Conservation (phyloP, 2,888 invertebrate species). For the Cataglyphis livida region DNA sequence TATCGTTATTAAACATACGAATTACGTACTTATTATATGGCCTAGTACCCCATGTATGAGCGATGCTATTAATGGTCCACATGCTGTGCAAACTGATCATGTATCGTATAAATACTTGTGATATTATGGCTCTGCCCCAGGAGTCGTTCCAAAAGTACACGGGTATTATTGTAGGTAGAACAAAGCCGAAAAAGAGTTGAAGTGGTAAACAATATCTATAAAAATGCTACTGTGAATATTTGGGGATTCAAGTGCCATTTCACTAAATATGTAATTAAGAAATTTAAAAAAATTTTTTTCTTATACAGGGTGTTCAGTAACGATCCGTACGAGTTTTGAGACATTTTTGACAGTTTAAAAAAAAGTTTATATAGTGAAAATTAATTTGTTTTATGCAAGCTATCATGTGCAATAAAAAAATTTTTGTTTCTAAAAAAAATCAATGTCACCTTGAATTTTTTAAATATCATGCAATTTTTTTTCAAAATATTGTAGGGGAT, state of each 20-base stretch:
- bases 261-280: not conserved
- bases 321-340: too few species aligned
- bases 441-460: too few species aligned
- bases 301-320: too few species aligned
- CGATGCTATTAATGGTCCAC: conserved; percentile 88
- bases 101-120: conserved; percentile 86
- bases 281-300: not conserved
- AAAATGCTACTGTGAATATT: not conserved
- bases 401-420: too few species aligned
- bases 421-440: too few species aligned
- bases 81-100: conserved; percentile 76
- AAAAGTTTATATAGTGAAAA: too few species aligned
- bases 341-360: too few species aligned
- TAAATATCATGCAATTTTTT: too few species aligned
- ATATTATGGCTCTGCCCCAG: conserved; percentile 85
- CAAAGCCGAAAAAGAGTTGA: conserved; percentile 87
- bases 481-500: too few species aligned
- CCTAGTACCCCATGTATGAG: conserved; percentile 85
- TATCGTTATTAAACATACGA: not conserved
- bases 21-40: conserved; percentile 80
- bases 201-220: conserved; percentile 86
- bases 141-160: conserved; percentile 87
- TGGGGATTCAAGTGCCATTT: not conserved
- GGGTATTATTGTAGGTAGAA: conserved; percentile 87
- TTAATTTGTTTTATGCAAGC: too few species aligned